phyloP scores from a whole-genome alignment of 2,797 vertebrate genomes.

The Cuculus canorus region DNA sequence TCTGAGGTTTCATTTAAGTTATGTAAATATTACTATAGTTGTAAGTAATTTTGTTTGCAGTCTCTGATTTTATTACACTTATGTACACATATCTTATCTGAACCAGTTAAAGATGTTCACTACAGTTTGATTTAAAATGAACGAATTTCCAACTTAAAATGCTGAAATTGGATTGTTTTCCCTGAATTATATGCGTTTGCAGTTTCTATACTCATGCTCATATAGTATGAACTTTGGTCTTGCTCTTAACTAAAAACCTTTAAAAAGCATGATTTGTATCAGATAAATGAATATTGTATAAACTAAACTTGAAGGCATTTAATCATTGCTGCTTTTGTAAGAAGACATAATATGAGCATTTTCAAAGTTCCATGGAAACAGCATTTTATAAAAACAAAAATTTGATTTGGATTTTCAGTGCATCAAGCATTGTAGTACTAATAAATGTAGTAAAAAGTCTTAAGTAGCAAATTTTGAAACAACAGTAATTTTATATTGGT shows the following conservation, averaged over 20 bases:
- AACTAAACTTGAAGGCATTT: constrained; percentile 68
- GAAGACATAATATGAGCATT: constrained; percentile 26
- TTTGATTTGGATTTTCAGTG: constrained; percentile 52
- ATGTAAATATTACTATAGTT: constrained; percentile 73
- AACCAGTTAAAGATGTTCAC: constrained; percentile 81
- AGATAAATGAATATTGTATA: constrained; percentile 43
- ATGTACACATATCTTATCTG: constrained; percentile 46
- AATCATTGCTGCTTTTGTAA: constrained; percentile 62
- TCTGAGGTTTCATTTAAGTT: constrained; percentile 72
- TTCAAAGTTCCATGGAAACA: constrained; percentile 73
- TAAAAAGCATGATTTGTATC: constrained; percentile 68
- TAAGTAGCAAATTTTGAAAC: constrained; percentile 74
- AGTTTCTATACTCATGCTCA: constrained; percentile 47
- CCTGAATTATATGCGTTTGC: constrained; percentile 48
- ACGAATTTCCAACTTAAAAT: constrained; percentile 31
- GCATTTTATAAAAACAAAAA: constrained; percentile 64
- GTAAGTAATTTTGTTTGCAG: constrained; percentile 64
- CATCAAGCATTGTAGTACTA: constrained; percentile 25
- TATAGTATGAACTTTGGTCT: constrained; percentile 20
- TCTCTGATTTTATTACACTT: constrained; percentile 67
- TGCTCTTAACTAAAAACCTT: constrained; percentile 50
- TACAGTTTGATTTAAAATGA: constrained; percentile 73
- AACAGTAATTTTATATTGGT: constrained; percentile 65
- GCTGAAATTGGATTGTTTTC: constrained; percentile 49
- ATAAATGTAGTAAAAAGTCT: constrained; percentile 80